Evolutionary conservation across 1,140 invertebrate genomes (phyloP).

Genomic region (Euwallacea fornicatus): DNA sequence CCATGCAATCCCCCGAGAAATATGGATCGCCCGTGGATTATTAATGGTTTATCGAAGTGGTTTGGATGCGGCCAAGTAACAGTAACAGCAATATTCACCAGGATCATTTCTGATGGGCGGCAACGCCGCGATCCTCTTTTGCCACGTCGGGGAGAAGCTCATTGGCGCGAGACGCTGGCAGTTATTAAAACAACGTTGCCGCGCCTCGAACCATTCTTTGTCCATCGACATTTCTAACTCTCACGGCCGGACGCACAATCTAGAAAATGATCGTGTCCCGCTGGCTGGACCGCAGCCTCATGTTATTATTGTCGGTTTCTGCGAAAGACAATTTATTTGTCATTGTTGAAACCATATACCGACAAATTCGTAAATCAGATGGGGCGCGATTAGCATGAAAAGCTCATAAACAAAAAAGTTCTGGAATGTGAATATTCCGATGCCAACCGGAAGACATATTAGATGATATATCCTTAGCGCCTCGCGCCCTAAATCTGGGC

Average conservation of each 20-base stretch:
- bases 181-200: too few relatives aligned
- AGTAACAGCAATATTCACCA: too few relatives aligned
- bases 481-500: slow-evolving; percentile 34
- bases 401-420: slow-evolving; percentile 49
- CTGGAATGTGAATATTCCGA: slow-evolving; percentile 47
- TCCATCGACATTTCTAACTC: too few relatives aligned
- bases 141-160: too few relatives aligned
- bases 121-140: too few relatives aligned
- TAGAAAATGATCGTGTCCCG: slow-evolving; percentile 17
- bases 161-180: too few relatives aligned
- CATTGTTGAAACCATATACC: slow-evolving; percentile 39
- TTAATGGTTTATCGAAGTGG: slow-evolving; percentile 20
- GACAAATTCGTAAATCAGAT: slow-evolving; percentile 43
- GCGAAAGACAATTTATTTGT: slow-evolving; percentile 39
- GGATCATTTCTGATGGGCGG: too few relatives aligned
- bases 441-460: slow-evolving; percentile 50
- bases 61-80: slow-evolving; percentile 5
- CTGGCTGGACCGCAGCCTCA: slow-evolving; percentile 18
- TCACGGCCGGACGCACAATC: slow-evolving; percentile 7
- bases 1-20: slow-evolving; percentile 34
- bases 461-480: slow-evolving; percentile 46
- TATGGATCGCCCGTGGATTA: slow-evolving; percentile 27
- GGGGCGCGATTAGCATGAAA: slow-evolving; percentile 45
- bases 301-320: slow-evolving; percentile 32
- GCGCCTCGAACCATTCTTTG: too few relatives aligned